A percentile compares a stretch with the other conserved stretches of the same genome.
phyloP scores from a whole-genome alignment of 2,113 vertebrate species.

The Sinosuthora webbiana region DNA sequence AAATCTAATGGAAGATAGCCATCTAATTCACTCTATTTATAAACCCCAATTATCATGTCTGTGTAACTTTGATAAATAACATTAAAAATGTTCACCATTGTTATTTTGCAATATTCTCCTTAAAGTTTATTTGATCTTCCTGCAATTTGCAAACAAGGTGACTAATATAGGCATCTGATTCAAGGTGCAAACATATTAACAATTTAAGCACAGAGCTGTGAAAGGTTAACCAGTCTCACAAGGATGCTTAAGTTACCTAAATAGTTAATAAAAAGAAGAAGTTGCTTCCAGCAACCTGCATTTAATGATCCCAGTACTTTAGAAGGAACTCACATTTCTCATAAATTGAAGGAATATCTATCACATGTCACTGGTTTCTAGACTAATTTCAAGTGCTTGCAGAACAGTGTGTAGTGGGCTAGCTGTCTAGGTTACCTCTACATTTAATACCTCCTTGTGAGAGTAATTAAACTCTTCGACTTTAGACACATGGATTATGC shows the following conservation, averaged over 20 bases:
- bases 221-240: neutral
- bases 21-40: neutral
- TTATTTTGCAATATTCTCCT: neutral
- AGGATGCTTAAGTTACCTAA: neutral
- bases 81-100: neutral
- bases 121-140: neutral
- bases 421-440: neutral
- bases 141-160: neutral
- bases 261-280: neutral
- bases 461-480: neutral
- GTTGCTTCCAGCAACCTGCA: neutral
- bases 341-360: neutral
- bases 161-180: neutral
- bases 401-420: neutral
- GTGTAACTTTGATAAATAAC: neutral
- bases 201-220: neutral
- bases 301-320: neutral
- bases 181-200: neutral
- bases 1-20: neutral
- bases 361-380: neutral
- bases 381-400: neutral
- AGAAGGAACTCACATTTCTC: neutral
- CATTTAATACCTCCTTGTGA: neutral
- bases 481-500: neutral
- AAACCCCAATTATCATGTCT: neutral